These are phyloP conservation scores for Trichopoda pennipes DNA, from an alignment of 2,888 invertebrate genomes.

Conservation along the genomic window DNA sequence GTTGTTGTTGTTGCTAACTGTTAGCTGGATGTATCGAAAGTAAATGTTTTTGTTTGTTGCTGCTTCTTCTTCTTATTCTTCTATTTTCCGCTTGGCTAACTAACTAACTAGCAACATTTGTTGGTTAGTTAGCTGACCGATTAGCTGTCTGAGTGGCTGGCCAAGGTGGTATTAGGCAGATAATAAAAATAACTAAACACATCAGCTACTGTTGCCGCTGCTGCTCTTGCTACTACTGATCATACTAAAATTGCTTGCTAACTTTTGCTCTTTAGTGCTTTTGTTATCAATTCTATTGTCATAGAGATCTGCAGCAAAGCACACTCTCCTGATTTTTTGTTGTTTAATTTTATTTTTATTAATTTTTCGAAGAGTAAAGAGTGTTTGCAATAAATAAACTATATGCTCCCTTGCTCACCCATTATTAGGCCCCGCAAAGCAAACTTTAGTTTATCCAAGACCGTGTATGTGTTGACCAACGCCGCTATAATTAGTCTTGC, in stretches of 20 bases:
- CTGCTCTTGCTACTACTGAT: background rate
- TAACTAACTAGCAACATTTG: background rate
- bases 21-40: constrained; percentile 39
- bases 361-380: constrained; percentile 14
- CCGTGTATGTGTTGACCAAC: constrained; percentile 66
- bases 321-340: constrained; percentile 41
- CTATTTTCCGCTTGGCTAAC: background rate
- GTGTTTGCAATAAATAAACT: constrained; percentile 18
- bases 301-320: constrained; percentile 41
- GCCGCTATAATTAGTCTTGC: constrained; percentile 46
- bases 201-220: constrained; percentile 7
- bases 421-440: constrained; percentile 49
- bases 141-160: background rate
- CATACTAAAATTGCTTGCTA: background rate
- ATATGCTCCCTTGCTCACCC: constrained; percentile 49
- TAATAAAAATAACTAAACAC: constrained; percentile 13
- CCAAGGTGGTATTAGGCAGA: constrained; percentile 16
- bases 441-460: constrained; percentile 70
- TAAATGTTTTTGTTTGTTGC: constrained; percentile 26
- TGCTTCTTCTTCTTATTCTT: constrained; percentile 12
- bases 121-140: background rate
- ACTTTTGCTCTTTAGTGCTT: constrained; percentile 51
- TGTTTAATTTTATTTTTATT: constrained; percentile 2
- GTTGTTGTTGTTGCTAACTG: constrained; percentile 20
- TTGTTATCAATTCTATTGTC: constrained; percentile 48